These are phyloP conservation scores for Temnothorax nylanderi DNA, from an alignment of 1,140 invertebrate genomes.

Conservation along the genomic window DNA sequence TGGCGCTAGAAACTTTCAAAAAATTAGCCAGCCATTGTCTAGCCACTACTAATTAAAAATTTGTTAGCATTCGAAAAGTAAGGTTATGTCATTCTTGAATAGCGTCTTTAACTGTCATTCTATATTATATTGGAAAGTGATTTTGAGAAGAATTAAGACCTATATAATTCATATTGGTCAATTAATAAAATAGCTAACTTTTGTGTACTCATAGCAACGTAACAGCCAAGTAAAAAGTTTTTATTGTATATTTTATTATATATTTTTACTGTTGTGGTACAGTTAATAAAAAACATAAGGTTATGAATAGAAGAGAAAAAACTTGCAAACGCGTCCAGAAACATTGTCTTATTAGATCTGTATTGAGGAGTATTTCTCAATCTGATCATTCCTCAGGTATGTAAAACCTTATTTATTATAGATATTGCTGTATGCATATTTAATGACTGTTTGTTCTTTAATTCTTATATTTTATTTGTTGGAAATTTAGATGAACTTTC, in stretches of 20 bases:
- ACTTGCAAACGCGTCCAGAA: not conserved
- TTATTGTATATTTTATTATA: not conserved
- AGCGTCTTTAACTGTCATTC: no score
- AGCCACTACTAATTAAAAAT: not conserved
- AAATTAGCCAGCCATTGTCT: not conserved
- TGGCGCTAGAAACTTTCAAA: not conserved
- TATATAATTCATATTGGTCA: no score
- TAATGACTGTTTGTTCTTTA: not conserved
- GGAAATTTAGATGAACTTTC: not conserved
- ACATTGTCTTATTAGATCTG: not conserved
- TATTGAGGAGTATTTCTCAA: not conserved
- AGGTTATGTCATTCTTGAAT: not conserved
- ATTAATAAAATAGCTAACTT: no score
- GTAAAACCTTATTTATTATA: not conserved
- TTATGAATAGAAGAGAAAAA: not conserved
- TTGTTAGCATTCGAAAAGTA: not conserved
- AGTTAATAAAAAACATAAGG: not conserved
- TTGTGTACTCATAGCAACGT: no score
- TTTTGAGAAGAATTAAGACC: no score
- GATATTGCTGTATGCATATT: not conserved
- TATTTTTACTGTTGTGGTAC: no score
- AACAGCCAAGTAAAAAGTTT: no score
- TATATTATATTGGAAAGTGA: no score
- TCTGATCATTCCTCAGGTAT: not conserved
- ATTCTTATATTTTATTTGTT: not conserved